Evolutionary conservation across 2,797 vertebrate genomes (phyloP).

Genomic region (Hemitrygon akajei): DNA sequence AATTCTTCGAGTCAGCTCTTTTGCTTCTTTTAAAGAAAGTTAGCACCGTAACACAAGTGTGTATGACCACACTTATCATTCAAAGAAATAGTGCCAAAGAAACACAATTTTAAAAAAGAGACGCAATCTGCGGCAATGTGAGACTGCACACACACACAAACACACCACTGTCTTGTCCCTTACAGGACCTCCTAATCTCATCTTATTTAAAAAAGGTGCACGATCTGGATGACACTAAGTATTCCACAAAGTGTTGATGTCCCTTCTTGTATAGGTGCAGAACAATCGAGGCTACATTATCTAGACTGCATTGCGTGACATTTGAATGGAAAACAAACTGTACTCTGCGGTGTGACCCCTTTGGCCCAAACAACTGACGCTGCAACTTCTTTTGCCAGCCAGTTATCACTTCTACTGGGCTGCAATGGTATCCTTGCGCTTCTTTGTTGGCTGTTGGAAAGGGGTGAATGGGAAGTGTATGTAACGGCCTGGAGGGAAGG

Average conservation of each 20-base stretch:
- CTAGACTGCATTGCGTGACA: slow-evolving; percentile 19
- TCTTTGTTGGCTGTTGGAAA: neutral
- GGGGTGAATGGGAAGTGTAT: neutral
- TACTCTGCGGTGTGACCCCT: neutral
- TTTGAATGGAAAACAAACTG: slow-evolving; percentile 25
- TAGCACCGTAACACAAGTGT: slow-evolving; percentile 88
- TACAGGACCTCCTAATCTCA: slow-evolving; percentile 50
- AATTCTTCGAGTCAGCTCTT: slow-evolving; percentile 76
- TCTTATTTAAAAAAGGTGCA: slow-evolving; percentile 71
- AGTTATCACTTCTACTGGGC: neutral
- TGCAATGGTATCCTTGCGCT: neutral
- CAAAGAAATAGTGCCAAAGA: slow-evolving; percentile 81
- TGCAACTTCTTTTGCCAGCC: slow-evolving; percentile 12
- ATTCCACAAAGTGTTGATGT: slow-evolving; percentile 80
- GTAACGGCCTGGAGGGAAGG: slow-evolving; percentile 6
- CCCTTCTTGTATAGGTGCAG: slow-evolving; percentile 75
- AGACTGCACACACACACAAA: slow-evolving; percentile 68
- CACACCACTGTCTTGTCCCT: slow-evolving; percentile 50
- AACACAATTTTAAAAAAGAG: slow-evolving; percentile 74
- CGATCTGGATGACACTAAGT: slow-evolving; percentile 72
- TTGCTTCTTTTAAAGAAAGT: slow-evolving; percentile 55
- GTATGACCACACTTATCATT: slow-evolving; percentile 86
- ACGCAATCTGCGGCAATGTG: slow-evolving; percentile 94
- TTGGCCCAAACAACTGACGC: slow-evolving; percentile 27
- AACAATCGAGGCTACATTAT: slow-evolving; percentile 39